phyloP scores from a whole-genome alignment of 2,113 vertebrate species.

The Carettochelys insculpta region DNA sequence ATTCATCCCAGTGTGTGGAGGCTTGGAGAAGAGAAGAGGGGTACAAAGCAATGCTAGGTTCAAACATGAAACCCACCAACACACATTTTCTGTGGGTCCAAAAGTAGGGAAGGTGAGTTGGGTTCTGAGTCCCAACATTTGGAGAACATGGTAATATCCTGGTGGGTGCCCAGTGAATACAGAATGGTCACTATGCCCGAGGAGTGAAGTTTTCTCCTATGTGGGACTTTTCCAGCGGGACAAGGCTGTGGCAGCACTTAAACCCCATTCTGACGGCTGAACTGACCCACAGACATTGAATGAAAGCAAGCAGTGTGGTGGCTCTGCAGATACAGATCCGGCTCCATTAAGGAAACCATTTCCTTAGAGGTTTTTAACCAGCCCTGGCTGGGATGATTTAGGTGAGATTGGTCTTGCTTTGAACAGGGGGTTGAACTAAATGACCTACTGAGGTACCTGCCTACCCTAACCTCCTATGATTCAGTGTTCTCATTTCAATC shows the following conservation, averaged over 20 bases:
- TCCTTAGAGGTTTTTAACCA: no score
- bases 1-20: background rate
- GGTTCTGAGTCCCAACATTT: background rate
- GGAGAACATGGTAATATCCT: background rate
- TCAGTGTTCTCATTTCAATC: background rate
- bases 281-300: background rate
- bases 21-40: rapidly evolving
- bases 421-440: no score
- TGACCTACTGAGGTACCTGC: no score
- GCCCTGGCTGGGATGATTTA: no score
- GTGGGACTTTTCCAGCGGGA: rapidly evolving
- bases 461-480: no score
- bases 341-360: background rate
- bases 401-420: no score
- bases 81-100: background rate
- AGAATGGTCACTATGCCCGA: background rate
- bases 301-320: background rate
- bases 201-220: background rate
- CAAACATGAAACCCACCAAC: background rate
- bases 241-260: background rate
- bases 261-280: background rate
- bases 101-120: background rate
- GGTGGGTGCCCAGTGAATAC: background rate
- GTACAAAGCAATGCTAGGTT: background rate
- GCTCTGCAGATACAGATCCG: background rate